phyloP scores from a whole-genome alignment of 2,888 invertebrate species.

The Drosophila neutralis region DNA sequence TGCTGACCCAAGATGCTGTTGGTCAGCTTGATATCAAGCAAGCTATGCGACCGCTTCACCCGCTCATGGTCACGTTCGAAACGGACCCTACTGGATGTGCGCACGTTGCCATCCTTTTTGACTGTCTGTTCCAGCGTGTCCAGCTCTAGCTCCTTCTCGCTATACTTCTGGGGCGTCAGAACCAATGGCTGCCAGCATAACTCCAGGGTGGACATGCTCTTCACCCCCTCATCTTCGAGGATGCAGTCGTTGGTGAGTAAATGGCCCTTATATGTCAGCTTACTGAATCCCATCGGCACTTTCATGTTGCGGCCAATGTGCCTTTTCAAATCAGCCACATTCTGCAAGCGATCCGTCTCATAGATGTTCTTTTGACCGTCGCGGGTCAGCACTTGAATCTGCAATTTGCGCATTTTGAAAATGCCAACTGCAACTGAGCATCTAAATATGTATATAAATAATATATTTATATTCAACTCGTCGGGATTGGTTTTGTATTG shows the following conservation, averaged over 20 bases:
- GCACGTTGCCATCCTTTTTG: slow-evolving; percentile 14
- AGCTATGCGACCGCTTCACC: slow-evolving; percentile 8
- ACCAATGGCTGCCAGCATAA: slow-evolving; percentile 63
- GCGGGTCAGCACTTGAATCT: slow-evolving; percentile 56
- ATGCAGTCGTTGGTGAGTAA: slow-evolving; percentile 48
- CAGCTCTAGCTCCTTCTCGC: slow-evolving; percentile 55
- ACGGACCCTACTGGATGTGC: not conserved
- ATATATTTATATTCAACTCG: not conserved
- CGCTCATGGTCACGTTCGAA: not conserved
- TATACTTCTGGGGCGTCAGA: slow-evolving; percentile 50
- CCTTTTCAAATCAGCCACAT: slow-evolving; percentile 56
- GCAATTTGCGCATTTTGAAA: slow-evolving; percentile 51
- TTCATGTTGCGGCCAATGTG: slow-evolving; percentile 52
- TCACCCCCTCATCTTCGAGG: slow-evolving; percentile 57
- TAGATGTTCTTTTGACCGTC: slow-evolving; percentile 58
- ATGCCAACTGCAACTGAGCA: slow-evolving; percentile 2
- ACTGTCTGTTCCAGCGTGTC: slow-evolving; percentile 41
- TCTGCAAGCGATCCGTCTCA: slow-evolving; percentile 56
- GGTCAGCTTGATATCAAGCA: slow-evolving; percentile 1
- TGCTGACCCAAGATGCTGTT: not conserved
- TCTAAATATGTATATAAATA: not conserved
- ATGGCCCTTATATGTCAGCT: slow-evolving; percentile 55
- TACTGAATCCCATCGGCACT: slow-evolving; percentile 69
- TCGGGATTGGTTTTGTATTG: slow-evolving; percentile 10
- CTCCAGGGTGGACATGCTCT: slow-evolving; percentile 58